phyloP scores from a whole-genome alignment of 2,888 invertebrate species.

The Cantharis flavilabris region DNA sequence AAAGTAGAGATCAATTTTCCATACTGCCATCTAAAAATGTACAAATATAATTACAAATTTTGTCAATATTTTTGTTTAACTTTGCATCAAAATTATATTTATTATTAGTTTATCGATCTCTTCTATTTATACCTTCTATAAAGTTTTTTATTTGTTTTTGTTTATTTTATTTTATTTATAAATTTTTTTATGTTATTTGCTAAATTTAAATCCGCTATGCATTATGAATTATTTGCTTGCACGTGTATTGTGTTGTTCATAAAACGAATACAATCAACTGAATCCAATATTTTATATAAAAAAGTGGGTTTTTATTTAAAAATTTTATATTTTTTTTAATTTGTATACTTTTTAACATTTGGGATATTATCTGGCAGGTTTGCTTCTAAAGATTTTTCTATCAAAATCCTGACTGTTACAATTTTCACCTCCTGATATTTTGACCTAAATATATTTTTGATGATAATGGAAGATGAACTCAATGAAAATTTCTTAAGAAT shows the following conservation, averaged over 20 bases:
- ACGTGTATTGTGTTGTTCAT: not conserved
- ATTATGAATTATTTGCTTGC: not conserved
- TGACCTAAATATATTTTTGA: no score
- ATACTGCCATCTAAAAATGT: slow-evolving; percentile 8
- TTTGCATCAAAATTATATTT: not conserved
- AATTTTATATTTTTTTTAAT: no score
- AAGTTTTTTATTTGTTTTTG: no score
- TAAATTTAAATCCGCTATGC: not conserved
- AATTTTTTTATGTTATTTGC: not conserved
- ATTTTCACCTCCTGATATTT: no score
- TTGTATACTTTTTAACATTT: no score
- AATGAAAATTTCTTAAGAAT: no score
- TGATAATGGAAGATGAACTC: no score
- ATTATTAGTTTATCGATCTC: not conserved
- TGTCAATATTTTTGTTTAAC: not conserved
- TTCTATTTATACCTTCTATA: not conserved
- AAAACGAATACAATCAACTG: not conserved
- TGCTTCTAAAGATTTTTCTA: no score
- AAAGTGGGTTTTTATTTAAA: not conserved
- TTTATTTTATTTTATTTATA: no score
- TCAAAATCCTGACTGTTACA: not conserved
- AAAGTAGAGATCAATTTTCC: slow-evolving; percentile 32
- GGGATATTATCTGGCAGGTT: no score
- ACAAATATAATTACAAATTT: not conserved
- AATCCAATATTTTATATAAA: not conserved